Evolutionary conservation across 2,113 vertebrate genomes (phyloP).

Genomic region (Cavia aperea): DNA sequence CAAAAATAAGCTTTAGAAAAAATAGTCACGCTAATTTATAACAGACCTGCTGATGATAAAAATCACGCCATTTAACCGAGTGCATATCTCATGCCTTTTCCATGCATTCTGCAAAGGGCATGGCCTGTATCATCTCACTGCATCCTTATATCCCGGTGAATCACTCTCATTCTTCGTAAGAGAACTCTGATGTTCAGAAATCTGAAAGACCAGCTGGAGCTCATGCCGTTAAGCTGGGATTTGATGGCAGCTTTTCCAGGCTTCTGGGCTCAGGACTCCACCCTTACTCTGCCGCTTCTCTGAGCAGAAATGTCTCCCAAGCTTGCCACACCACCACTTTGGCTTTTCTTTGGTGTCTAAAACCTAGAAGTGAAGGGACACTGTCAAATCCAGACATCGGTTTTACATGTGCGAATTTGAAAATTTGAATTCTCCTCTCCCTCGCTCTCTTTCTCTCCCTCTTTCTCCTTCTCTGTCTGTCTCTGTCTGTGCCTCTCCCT

Average conservation of each 20-base stretch:
- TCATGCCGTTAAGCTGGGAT: neutral
- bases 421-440: neutral
- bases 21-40: neutral
- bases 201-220: too few species aligned
- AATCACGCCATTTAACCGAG: neutral
- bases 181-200: neutral
- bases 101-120: neutral
- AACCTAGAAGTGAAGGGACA: neutral
- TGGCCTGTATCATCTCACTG: neutral
- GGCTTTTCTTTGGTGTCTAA: neutral
- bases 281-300: neutral
- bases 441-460: neutral
- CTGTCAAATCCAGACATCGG: neutral
- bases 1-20: neutral
- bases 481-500: neutral
- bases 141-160: neutral
- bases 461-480: neutral
- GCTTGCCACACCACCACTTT: neutral
- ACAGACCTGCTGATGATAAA: neutral
- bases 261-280: neutral
- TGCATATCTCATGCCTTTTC: neutral
- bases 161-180: neutral
- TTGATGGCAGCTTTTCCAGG: neutral
- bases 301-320: neutral
- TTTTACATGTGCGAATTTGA: neutral